Conservation (phyloP, 2,113 vertebrate genomes). For the Ameiurus melas region DNA sequence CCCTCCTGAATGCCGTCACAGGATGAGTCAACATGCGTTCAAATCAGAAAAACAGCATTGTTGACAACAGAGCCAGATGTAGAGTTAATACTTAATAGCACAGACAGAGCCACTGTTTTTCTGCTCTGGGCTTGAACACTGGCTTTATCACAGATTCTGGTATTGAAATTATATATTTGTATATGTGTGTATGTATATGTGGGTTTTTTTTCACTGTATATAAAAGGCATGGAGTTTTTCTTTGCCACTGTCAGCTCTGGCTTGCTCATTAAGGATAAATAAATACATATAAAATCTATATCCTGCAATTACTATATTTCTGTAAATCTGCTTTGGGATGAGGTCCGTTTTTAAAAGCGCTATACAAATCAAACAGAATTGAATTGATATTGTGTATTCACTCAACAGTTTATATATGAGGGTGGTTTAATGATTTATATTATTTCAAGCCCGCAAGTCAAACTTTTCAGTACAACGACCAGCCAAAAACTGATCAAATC, state of each 20-base stretch:
- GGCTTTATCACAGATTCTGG: neutral
- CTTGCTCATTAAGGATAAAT: too few relatives aligned
- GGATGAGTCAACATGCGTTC: slow-evolving; percentile 51
- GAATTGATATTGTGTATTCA: neutral
- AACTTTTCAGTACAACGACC: neutral
- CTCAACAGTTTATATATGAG: neutral
- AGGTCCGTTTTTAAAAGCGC: too few relatives aligned
- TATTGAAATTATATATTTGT: too few relatives aligned
- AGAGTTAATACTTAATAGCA: slow-evolving; percentile 49
- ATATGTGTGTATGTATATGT: too few relatives aligned
- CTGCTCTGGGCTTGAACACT: neutral
- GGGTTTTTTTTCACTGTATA: neutral
- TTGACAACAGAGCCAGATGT: slow-evolving; percentile 34
- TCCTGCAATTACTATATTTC: too few relatives aligned
- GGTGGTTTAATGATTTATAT: neutral
- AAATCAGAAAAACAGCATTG: slow-evolving; percentile 48
- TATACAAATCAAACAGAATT: too few relatives aligned
- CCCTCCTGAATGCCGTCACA: slow-evolving; percentile 41
- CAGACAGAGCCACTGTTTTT: neutral
- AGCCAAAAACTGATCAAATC: neutral
- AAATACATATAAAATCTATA: too few relatives aligned
- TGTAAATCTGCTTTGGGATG: too few relatives aligned
- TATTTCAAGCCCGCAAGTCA: neutral
- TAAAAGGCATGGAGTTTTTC: neutral
- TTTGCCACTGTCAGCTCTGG: too few relatives aligned